Evolutionary conservation across 53 echinoderm and acorn worm species (phyloP).

Genomic region (Paracentrotus lividus): DNA sequence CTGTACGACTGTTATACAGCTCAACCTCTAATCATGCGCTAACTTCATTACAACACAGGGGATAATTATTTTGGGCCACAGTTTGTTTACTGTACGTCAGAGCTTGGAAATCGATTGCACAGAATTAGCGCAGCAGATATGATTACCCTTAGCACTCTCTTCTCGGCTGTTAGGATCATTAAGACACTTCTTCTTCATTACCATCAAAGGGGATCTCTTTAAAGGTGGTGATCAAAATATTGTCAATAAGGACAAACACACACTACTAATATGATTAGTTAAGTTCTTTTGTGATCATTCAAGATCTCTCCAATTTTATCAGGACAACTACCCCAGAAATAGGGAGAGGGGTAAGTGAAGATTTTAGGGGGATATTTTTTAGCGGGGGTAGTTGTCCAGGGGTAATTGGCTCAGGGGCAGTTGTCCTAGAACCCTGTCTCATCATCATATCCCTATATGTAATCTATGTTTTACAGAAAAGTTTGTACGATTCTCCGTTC

Average conservation of each 20-base stretch:
- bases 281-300: background rate
- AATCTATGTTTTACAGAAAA: background rate
- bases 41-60: slow-evolving; percentile 50
- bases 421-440: too few relatives aligned
- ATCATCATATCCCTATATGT: too few relatives aligned
- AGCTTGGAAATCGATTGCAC: slow-evolving; percentile 27
- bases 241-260: background rate
- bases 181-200: slow-evolving; percentile 31
- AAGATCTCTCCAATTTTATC: background rate
- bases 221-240: slow-evolving; percentile 10
- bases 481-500: background rate
- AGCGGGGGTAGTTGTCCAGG: too few relatives aligned
- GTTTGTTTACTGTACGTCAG: slow-evolving; percentile 50
- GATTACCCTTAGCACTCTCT: slow-evolving; percentile 25
- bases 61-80: slow-evolving; percentile 13
- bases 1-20: background rate
- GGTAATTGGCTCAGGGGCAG: too few relatives aligned
- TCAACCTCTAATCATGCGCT: slow-evolving; percentile 34
- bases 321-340: too few relatives aligned
- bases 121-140: slow-evolving; percentile 49
- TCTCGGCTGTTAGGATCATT: slow-evolving; percentile 23
- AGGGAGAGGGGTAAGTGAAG: too few relatives aligned
- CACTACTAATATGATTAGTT: background rate
- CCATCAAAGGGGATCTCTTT: background rate
- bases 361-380: too few relatives aligned